Evolutionary conservation across 2,888 invertebrate species (phyloP).

Genomic region (Apantesis nais): DNA sequence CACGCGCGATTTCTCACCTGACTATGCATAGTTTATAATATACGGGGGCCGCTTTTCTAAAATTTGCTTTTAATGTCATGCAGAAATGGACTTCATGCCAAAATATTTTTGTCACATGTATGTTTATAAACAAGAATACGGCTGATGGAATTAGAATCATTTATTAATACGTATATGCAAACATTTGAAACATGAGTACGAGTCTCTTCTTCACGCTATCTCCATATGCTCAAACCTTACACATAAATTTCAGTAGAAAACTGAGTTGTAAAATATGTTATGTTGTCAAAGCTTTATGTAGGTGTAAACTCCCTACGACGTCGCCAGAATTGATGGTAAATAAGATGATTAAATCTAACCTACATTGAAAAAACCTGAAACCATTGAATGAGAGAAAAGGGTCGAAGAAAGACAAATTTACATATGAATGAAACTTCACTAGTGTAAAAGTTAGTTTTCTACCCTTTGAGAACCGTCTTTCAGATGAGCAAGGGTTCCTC

Average conservation of each 20-base stretch:
- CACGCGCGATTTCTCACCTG: constrained; percentile 63
- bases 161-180: neutral
- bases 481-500: neutral
- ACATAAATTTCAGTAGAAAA: neutral
- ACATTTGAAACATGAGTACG: neutral
- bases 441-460: neutral
- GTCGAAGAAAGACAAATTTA: no score
- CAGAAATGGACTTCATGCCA: neutral
- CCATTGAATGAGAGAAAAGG: no score
- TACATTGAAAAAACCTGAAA: no score
- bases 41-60: constrained; percentile 28
- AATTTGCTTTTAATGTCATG: neutral
- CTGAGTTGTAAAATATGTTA: neutral
- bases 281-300: neutral
- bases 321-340: neutral
- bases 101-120: neutral
- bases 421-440: no score
- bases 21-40: constrained; percentile 56
- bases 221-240: neutral
- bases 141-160: neutral
- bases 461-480: neutral
- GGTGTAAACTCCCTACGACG: neutral
- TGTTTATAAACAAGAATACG: neutral
- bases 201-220: neutral
- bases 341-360: no score